phyloP scores from a whole-genome alignment of 1,140 invertebrate species.

The Pectinophora gossypiella region DNA sequence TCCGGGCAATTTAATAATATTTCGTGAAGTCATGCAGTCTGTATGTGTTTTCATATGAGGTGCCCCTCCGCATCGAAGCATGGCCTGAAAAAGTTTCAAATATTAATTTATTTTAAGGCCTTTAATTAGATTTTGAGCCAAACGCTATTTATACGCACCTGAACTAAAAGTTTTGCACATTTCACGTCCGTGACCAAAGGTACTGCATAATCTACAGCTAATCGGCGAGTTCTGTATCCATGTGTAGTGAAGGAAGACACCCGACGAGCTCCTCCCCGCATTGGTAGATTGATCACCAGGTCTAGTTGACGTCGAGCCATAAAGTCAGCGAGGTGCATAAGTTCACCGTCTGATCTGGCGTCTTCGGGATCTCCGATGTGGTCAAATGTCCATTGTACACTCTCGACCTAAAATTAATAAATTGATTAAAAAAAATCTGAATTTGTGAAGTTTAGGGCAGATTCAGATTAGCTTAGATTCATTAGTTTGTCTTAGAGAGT shows the following conservation, averaged over 20 bases:
- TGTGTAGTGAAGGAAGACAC: slow-evolving; percentile 97
- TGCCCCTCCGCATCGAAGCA: slow-evolving; percentile 84
- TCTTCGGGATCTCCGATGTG: slow-evolving; percentile 85
- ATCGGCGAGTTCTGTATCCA: slow-evolving; percentile 93
- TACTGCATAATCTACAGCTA: slow-evolving; percentile 98
- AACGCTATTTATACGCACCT: slow-evolving; percentile 82
- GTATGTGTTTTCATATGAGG: slow-evolving; percentile 94
- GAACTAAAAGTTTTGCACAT: slow-evolving; percentile 97
- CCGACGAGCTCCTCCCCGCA: slow-evolving; percentile 91
- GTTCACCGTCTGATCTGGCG: slow-evolving; percentile 85
- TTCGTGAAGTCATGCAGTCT: slow-evolving; percentile 95
- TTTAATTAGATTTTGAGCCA: too few relatives aligned
- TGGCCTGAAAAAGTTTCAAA: too few relatives aligned
- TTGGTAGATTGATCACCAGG: slow-evolving; percentile 97
- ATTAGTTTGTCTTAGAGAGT: too few relatives aligned
- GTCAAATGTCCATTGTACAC: slow-evolving; percentile 98
- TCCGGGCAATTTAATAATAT: slow-evolving; percentile 93
- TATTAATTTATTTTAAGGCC: too few relatives aligned
- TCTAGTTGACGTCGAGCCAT: slow-evolving; percentile 96
- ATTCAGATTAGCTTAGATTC: too few relatives aligned
- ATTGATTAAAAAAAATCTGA: too few relatives aligned
- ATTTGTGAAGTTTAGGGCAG: too few relatives aligned
- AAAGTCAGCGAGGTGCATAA: slow-evolving; percentile 93
- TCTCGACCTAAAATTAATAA: slow-evolving; percentile 85
- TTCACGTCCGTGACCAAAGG: slow-evolving; percentile 99